Evolutionary conservation across 2,113 vertebrate genomes (phyloP).

Genomic region (Lepus europaeus): DNA sequence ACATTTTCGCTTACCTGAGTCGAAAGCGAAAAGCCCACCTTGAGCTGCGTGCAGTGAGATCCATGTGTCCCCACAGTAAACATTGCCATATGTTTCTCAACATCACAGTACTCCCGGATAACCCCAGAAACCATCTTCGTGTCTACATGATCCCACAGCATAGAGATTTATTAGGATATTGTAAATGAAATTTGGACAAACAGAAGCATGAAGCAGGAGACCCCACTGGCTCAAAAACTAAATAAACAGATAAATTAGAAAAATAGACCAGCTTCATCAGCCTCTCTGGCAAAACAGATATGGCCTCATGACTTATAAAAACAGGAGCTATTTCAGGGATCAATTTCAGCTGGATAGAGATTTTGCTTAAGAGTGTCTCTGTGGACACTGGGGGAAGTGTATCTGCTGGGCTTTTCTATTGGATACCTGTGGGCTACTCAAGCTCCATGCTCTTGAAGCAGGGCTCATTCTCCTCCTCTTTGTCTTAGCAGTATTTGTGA

Average conservation of each 20-base stretch:
- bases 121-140: conserved; percentile 52
- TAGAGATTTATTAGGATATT: conserved; percentile 61
- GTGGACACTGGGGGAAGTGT: neutral
- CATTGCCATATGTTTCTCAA: conserved; percentile 35
- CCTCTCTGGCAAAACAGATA: neutral
- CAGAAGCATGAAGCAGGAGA: conserved; percentile 63
- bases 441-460: neutral
- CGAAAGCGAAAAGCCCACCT: conserved; percentile 40
- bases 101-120: conserved; percentile 58
- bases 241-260: conserved; percentile 35
- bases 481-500: neutral
- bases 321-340: conserved; percentile 49
- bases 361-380: conserved; percentile 31
- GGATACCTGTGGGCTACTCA: neutral
- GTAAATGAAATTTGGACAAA: conserved; percentile 79
- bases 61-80: conserved; percentile 47
- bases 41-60: conserved; percentile 16
- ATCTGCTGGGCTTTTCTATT: neutral
- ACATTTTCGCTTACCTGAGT: neutral
- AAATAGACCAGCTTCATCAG: conserved; percentile 46
- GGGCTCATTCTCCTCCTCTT: no score
- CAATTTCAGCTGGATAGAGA: conserved; percentile 20
- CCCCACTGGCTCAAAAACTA: neutral
- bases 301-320: conserved; percentile 51
- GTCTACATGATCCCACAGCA: conserved; percentile 7